These are phyloP conservation scores for Antitype chi DNA, from an alignment of 2,888 invertebrate species.

Conservation along the genomic window DNA sequence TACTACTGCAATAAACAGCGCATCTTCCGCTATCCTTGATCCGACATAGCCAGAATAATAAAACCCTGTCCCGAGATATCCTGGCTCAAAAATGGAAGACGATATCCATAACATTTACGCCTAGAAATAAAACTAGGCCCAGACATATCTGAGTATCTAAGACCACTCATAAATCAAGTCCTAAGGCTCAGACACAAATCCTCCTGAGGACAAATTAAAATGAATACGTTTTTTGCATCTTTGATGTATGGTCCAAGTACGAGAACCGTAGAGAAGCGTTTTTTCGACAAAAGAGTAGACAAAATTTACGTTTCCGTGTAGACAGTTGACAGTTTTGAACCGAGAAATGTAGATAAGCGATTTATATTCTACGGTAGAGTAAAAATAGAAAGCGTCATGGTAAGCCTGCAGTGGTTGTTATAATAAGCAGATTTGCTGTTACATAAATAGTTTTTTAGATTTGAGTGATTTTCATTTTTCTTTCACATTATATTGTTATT, in stretches of 20 bases:
- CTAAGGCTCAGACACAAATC: conserved; percentile 76
- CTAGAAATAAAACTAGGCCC: conserved; percentile 24
- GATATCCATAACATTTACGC: conserved; percentile 10
- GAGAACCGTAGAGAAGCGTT: too few relatives aligned
- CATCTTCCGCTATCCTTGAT: background rate
- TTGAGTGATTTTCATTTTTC: too few relatives aligned
- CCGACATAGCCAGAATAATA: conserved; percentile 1
- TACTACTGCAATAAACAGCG: conserved; percentile 7
- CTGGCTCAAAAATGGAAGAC: background rate
- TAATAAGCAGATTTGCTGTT: background rate
- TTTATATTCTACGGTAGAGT: too few relatives aligned
- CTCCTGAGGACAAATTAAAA: conserved; percentile 81
- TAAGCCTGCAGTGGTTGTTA: too few relatives aligned
- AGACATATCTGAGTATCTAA: conserved; percentile 32
- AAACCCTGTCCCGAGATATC: background rate
- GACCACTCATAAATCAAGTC: conserved; percentile 74
- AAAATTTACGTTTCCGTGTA: too few relatives aligned
- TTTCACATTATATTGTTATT: too few relatives aligned
- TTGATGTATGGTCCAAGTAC: conserved; percentile 64
- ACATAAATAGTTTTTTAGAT: too few relatives aligned
- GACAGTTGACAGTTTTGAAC: too few relatives aligned
- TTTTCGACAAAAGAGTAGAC: too few relatives aligned
- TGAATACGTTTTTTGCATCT: conserved; percentile 77
- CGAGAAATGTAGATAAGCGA: too few relatives aligned
- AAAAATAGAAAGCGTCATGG: too few relatives aligned